Evolutionary conservation across 2,113 vertebrate genomes (phyloP), one percentile per base, ranked within the genome.

Genomic region (Crotalus viridis): DNA sequence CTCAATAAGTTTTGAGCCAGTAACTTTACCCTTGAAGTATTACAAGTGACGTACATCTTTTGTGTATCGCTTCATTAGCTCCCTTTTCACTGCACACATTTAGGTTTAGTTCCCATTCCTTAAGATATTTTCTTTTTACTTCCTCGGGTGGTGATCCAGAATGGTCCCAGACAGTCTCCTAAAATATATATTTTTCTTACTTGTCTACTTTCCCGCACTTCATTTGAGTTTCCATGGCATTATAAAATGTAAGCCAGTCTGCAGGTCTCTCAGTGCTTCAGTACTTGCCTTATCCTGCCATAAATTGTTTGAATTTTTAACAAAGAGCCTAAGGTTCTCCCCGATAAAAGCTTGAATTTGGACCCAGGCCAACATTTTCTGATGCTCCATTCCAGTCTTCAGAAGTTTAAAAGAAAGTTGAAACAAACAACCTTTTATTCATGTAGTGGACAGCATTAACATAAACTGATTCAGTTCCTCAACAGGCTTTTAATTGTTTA

Each of bases 101-200:
- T 21, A 52, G 0, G 48, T 95, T 93, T 94, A 13, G 54, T 89
- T n/a, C 56, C 28, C 54, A 46, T 92, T 88, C 85, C 85, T 87
- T 89, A n/a, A 85, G 56, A 85, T 26, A 52, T 85, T 91, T 22
- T 48, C 5, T 89, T 85, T 59, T 52, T n/a, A 28, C 52, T 51
- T 89, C 33, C 52, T 51, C 56, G 12, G 24, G 54, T 88, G 87
- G 52, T 89, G 92, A 56, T 87, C 5, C 51, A 57, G 85, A 92
- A 28, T 61, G 39, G 3, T 0, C 0, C 7, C 22, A 52, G 22
- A 33, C 48, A 28, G 28, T 89, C 6, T 0, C 52, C 59, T 94
- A 24, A 88, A 89, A 54, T n/a, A 94, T 88, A 89, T 61, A 2
- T 61, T 86, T 61, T 52, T 90, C 33, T 89, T 92, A 10, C 19